Base-by-base conservation (phyloP, 2,113 vertebrate genomes). In the Eira barbara region DNA sequence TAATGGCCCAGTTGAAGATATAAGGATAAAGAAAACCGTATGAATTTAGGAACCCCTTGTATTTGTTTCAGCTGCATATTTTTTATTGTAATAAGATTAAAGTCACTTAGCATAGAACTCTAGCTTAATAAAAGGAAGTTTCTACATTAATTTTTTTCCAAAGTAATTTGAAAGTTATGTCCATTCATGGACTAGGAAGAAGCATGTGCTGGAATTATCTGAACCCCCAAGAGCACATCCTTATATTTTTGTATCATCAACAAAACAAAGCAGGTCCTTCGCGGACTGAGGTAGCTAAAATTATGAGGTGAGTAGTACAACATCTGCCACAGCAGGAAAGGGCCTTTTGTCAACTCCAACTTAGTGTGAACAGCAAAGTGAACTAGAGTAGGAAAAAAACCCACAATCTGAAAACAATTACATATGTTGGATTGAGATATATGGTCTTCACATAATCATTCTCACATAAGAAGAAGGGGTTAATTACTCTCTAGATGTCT, bases 281-380 rank as follows among this genome's bases (percentile, higher is more conserved):
- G 3, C 8, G 39, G 14, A 31, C 4, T 23, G 15, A 78, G 11
- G 18, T 11, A 13, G 4, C 13, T 89, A 39, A 39, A 20, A 49
- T 59, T 8, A 39, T 23, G 29, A 65, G 1, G 12, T 25, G 1
- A 87, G 29, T 4, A 34, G 1, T 6, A 1, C 0, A 2, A 31
- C 55, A 25, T 12, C 7, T 67, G 0, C 7, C 6, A 42, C 3
- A 65, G 34, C 31, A 87, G 12, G 52, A 86, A 67, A 49, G 8
- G 0, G 8, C 21, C 11, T 23, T 47, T 23, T 47, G 21, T 47
- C 23, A 87, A 23, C 14, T 34, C 15, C 14, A 29, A n/a, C 4
- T 31, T 67, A 18, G 2, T 23, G 47, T 36, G 36, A 74, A 74
- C 1, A 49, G 42, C n/a, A 14, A 84, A 27, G 0, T 55, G 47